Percentiles rank a stretch among this genome's conserved stretches.
Conservation (phyloP, 2,113 vertebrate genomes). For the Poecile atricapillus region DNA sequence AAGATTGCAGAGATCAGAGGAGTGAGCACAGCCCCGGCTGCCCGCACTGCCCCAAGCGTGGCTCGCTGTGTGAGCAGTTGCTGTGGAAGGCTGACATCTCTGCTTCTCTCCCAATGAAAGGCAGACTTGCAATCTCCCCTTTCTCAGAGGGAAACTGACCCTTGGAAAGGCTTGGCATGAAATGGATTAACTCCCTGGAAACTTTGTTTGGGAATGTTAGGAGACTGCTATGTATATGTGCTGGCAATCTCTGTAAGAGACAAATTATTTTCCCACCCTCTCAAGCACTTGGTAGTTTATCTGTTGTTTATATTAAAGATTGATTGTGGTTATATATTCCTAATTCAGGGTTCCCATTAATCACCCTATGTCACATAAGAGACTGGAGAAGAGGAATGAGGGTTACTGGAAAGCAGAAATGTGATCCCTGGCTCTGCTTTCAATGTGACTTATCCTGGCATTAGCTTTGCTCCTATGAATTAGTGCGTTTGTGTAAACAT, state of each 20-base stretch:
- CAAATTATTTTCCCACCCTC: slow-evolving; percentile 66
- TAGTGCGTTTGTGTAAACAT: not conserved
- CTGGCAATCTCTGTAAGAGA: slow-evolving; percentile 23
- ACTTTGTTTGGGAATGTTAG: slow-evolving; percentile 43
- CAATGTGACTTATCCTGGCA: not conserved
- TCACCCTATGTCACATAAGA: not conserved
- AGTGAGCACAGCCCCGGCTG: not conserved
- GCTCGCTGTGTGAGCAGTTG: not conserved
- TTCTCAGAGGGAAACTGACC: slow-evolving; percentile 19
- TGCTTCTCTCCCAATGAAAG: not conserved
- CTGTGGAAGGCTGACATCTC: not conserved
- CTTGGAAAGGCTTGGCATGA: slow-evolving; percentile 19
- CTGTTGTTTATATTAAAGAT: slow-evolving; percentile 59
- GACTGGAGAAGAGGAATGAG: slow-evolving; percentile 2
- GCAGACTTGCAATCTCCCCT: not conserved
- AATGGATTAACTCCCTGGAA: slow-evolving; percentile 53
- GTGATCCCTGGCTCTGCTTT: slow-evolving; percentile 23
- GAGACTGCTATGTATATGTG: not conserved
- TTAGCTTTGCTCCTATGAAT: slow-evolving; percentile 27
- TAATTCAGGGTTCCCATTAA: slow-evolving; percentile 41
- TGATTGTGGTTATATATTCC: slow-evolving; percentile 26
- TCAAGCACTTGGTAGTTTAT: slow-evolving; percentile 62
- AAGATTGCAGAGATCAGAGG: not conserved
- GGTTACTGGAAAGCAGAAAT: slow-evolving; percentile 42
- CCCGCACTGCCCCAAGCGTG: not conserved